These are phyloP conservation scores for Eptesicus fuscus DNA, from an alignment of 2,113 vertebrate species.

Conservation along the genomic window DNA sequence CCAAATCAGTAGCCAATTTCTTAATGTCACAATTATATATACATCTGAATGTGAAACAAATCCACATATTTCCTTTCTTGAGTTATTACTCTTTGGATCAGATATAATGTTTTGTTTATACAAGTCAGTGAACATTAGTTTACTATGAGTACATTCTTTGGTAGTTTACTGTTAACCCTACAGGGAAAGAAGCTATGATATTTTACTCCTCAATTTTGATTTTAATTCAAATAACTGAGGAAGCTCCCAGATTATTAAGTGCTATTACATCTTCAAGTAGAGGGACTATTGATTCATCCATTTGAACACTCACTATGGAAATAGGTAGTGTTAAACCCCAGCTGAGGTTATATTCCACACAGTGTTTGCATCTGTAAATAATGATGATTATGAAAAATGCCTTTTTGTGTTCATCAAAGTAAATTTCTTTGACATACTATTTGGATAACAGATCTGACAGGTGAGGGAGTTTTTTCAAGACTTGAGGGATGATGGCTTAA, in stretches of 20 bases:
- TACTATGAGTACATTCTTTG: conserved; percentile 23
- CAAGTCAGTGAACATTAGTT: conserved; percentile 58
- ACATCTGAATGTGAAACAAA: conserved; percentile 56
- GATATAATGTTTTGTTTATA: conserved; percentile 63
- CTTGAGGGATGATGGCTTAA: conserved; percentile 43
- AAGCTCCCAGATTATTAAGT: conserved; percentile 44
- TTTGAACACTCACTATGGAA: conserved; percentile 58
- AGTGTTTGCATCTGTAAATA: conserved; percentile 62
- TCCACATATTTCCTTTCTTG: conserved; percentile 53
- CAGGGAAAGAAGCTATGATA: background rate
- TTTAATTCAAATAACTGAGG: conserved; percentile 62
- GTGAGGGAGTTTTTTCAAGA: background rate
- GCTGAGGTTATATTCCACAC: conserved; percentile 55
- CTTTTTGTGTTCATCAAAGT: conserved; percentile 53
- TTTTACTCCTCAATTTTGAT: conserved; percentile 24
- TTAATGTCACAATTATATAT: background rate
- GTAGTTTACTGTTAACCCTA: background rate
- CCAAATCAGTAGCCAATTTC: background rate
- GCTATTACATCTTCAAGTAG: conserved; percentile 37
- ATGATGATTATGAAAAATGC: conserved; percentile 63
- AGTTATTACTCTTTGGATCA: background rate
- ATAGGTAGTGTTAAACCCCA: conserved; percentile 42
- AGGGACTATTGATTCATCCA: conserved; percentile 46
- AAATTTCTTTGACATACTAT: conserved; percentile 61
- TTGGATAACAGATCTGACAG: conserved; percentile 1